Evolutionary conservation across 2,113 vertebrate species (phyloP), one percentile per base, ranked within the genome.

Genomic region (Scopus umbretta): DNA sequence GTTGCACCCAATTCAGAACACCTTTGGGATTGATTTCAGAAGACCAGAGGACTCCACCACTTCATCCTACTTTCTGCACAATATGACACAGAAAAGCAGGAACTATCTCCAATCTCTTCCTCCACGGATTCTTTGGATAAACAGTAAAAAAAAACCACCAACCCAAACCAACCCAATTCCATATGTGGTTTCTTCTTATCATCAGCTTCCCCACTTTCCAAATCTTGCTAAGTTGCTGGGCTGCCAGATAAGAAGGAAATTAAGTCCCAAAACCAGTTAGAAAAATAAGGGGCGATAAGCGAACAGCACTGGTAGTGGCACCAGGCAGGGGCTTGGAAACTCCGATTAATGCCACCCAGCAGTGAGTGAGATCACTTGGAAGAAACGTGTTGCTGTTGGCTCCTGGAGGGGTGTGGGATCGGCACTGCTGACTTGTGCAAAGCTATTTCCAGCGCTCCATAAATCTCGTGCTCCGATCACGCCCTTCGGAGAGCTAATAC

Each of bases 381-480:
- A 82, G 14, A 65, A 75, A 52, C 0, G 0, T 53, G 70, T 38
- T 92, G 49, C 52, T 85, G 61, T 70, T 96, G 91, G 91, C 65
- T 95, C 47, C 49, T 53, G 42, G 32, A 72, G 6, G 34, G 22
- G 36, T 38, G 67, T 2, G 18, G 73, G 70, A 82, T 32, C 2
- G 8, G 30, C 40, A 89, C 9, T 62, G 96, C 92, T 96, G 95
- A 95, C 89, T 68, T n/a, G 16, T 42, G 53, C 70, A 89, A 76
- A 92, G 45, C 47, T 95, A 92, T 86, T 96, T 95, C 49, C 42
- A 95, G 91, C 20, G 45, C 66, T 91, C 73, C 53, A 89, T 50
- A 87, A 91, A 92, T 62, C 91, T 80, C 2, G 0, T 7, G 10
- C 49, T 86, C 73, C 47, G 61, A 92, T 80, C 56, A 16, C 21